These are phyloP conservation scores for Alces alces DNA, from an alignment of 2,113 vertebrate species.

Conservation along the genomic window DNA sequence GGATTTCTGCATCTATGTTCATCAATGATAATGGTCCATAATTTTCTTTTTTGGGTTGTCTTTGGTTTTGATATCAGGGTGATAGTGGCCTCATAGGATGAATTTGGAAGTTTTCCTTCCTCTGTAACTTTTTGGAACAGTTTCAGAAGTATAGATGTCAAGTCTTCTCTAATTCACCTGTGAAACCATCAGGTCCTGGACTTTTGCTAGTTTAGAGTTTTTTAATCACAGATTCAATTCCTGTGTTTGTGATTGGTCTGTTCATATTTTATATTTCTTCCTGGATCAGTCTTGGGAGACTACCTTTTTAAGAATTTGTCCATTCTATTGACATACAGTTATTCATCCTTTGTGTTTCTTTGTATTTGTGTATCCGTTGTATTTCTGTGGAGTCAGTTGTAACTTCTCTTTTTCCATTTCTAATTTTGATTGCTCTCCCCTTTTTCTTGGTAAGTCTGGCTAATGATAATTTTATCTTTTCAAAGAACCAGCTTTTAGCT, in stretches of 20 bases:
- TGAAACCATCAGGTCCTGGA: neutral
- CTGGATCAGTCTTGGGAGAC: neutral
- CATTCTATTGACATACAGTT: neutral
- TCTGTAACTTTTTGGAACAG: neutral
- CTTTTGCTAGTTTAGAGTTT: neutral
- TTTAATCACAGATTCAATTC: neutral
- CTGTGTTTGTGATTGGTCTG: neutral
- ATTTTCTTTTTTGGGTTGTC: neutral
- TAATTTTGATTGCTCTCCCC: neutral
- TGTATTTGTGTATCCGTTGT: no score
- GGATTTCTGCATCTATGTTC: neutral
- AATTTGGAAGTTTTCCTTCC: neutral
- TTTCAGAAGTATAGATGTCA: neutral
- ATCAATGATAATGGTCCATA: neutral
- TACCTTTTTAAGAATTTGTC: neutral
- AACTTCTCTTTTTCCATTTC: neutral
- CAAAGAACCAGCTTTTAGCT: neutral
- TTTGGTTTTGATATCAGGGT: neutral
- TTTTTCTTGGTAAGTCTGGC: neutral
- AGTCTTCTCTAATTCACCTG: neutral
- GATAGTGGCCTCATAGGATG: neutral
- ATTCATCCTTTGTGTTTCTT: no score
- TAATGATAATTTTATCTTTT: neutral
- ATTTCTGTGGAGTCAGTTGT: neutral
- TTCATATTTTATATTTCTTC: neutral